Evolutionary conservation across 2,888 invertebrate species (phyloP).

Genomic region (Globia sparganii): DNA sequence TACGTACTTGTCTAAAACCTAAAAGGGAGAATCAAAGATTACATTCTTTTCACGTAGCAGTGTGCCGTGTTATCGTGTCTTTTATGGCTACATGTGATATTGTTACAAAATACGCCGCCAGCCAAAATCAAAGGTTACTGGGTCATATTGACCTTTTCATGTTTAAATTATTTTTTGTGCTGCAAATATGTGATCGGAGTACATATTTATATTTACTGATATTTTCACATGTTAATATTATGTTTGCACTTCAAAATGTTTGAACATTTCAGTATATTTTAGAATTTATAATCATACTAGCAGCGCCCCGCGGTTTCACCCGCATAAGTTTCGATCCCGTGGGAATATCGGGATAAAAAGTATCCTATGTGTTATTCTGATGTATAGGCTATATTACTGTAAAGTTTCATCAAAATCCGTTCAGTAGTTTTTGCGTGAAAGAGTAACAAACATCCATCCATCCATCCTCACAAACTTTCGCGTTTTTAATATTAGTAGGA

Average conservation of each 20-base stretch:
- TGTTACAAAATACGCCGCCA: slow-evolving; percentile 30
- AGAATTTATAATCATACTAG: too few species aligned
- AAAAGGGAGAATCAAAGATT: too few species aligned
- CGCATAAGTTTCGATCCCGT: too few species aligned
- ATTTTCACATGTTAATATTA: not conserved
- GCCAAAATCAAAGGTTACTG: slow-evolving; percentile 9
- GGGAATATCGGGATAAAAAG: too few species aligned
- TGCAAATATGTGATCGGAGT: slow-evolving; percentile 6
- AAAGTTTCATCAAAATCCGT: too few species aligned
- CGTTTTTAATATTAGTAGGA: too few species aligned
- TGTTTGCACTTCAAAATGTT: slow-evolving; percentile 21
- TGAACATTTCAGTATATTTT: not conserved
- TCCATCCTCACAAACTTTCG: too few species aligned
- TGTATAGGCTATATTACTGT: too few species aligned
- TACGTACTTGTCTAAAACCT: slow-evolving; percentile 9
- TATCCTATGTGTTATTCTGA: too few species aligned
- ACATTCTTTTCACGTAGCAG: slow-evolving; percentile 57
- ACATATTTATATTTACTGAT: slow-evolving; percentile 10
- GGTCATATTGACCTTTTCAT: slow-evolving; percentile 34
- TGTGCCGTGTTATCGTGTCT: slow-evolving; percentile 39
- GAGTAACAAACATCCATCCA: too few species aligned
- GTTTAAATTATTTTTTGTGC: slow-evolving; percentile 15
- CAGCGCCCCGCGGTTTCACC: too few species aligned
- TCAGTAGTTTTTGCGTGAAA: too few species aligned
- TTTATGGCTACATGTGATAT: slow-evolving; percentile 51